Base-by-base conservation (phyloP, 2,797 vertebrate genomes). In the Simalia tracyae region DNA sequence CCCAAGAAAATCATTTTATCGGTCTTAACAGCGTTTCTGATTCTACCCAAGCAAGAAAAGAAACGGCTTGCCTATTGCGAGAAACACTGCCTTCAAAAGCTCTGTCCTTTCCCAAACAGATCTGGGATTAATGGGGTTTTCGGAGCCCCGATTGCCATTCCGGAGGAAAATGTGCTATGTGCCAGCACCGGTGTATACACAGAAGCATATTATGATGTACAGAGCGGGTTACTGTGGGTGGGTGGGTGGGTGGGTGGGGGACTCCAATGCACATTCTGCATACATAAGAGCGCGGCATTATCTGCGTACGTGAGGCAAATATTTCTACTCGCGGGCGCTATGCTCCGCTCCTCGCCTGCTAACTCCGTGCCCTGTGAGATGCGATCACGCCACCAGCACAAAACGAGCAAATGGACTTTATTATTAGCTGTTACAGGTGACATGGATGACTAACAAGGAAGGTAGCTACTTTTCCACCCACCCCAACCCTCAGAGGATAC, bases 401-500 rank as follows among this genome's bases (percentile, higher is more conserved):
- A 42, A 91, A 89, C 42, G 84, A 91, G 86, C 90, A 86, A 28
- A 94, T 84, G 92, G 95, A 87, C 94, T 94, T 95, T 90, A 89
- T 93, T 89, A 91, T 1, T 42, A 66, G 88, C 91, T 59, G 24
- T 64, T 66, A 0, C 28, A 68, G 89, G 57, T 28, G 57, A 81
- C 42, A 56, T 0, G 87, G 92, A 1, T 26, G 68, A 24, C 46
- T 46, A 46, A 24, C n/a, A 6, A 84, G 10, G 46, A 87, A 89
- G 92, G 31, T 31, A 46, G 17, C 36, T 60, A 63, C 31, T 12
- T 11, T 1, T 0, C 46, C 86, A 12, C 11, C 7, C 2, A 26
- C 64, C 26, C 86, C 9, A 56, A 19, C 42, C 91, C 91, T n/a
- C 66, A 1, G 60, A 42, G 89, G 92, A 68, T 84, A 59, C 42